These are phyloP conservation scores for Acromyrmex echinatior DNA, from an alignment of 1,140 invertebrate genomes.

Conservation along the genomic window DNA sequence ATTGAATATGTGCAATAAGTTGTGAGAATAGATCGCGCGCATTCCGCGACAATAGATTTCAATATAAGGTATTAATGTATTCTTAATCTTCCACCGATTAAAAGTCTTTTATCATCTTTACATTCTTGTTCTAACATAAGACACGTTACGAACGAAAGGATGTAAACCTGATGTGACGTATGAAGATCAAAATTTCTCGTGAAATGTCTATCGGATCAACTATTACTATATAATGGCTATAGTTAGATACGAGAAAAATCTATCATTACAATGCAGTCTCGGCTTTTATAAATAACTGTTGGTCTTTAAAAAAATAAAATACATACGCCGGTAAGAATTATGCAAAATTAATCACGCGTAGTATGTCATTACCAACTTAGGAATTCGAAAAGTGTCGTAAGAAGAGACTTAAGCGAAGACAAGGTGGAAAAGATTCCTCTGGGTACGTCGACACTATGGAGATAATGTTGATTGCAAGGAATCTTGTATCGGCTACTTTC, in stretches of 20 bases:
- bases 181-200: neutral
- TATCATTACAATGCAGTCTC: constrained; percentile 13
- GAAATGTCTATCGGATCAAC: neutral
- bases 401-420: constrained; percentile 16
- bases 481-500: constrained; percentile 70
- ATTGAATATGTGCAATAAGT: constrained; percentile 1
- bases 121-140: neutral
- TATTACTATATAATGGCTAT: neutral
- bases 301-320: constrained; percentile 24
- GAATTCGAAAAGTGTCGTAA: constrained; percentile 39
- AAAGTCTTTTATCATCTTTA: constrained; percentile 16
- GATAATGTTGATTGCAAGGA: constrained; percentile 80
- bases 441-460: constrained; percentile 56
- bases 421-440: constrained; percentile 59
- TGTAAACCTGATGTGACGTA: constrained; percentile 1
- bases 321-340: constrained; percentile 5
- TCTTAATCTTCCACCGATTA: neutral
- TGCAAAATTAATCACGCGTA: constrained; percentile 53
- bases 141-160: neutral
- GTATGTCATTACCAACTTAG: constrained; percentile 37
- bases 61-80: constrained; percentile 4
- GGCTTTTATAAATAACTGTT: constrained; percentile 6
- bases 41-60: neutral
- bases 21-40: neutral
- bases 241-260: neutral